Evolutionary conservation across 2,888 invertebrate genomes (phyloP).

Genomic region (Lithophane semibrunnea): DNA sequence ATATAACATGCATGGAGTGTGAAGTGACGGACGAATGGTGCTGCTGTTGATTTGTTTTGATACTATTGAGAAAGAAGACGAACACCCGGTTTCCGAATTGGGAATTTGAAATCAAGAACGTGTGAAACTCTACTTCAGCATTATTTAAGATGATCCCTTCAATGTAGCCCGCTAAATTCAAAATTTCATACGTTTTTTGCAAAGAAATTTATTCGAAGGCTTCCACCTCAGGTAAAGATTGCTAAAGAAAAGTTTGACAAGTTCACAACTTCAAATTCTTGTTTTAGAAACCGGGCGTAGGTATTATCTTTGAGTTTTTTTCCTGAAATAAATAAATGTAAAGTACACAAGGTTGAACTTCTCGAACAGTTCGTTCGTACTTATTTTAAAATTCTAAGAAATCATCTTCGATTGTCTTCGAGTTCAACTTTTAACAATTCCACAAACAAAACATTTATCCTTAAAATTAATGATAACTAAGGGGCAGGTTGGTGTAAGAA

Average conservation of each 20-base stretch:
- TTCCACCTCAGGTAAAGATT: no score
- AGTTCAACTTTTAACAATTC: conserved; percentile 5
- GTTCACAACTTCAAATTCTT: not conserved
- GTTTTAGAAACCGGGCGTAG: not conserved
- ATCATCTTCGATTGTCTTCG: not conserved
- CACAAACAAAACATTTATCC: not conserved
- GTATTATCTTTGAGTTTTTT: not conserved
- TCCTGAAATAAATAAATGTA: not conserved
- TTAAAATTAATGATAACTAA: conserved; percentile 3
- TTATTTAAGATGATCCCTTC: not conserved
- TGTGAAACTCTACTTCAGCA: not conserved
- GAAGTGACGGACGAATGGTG: not conserved
- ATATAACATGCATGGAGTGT: not conserved
- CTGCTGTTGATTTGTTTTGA: not conserved
- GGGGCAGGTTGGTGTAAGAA: not conserved
- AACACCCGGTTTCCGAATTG: not conserved
- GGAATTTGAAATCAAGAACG: not conserved
- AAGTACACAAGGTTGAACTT: not conserved
- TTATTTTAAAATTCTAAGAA: not conserved
- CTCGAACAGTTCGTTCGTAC: not conserved
- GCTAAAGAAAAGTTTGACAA: not conserved
- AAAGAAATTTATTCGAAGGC: not conserved
- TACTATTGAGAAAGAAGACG: no score
- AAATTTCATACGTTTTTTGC: not conserved
- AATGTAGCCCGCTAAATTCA: not conserved